Conservation (phyloP, 1,140 invertebrate species). For the Pteromalus puparum region DNA sequence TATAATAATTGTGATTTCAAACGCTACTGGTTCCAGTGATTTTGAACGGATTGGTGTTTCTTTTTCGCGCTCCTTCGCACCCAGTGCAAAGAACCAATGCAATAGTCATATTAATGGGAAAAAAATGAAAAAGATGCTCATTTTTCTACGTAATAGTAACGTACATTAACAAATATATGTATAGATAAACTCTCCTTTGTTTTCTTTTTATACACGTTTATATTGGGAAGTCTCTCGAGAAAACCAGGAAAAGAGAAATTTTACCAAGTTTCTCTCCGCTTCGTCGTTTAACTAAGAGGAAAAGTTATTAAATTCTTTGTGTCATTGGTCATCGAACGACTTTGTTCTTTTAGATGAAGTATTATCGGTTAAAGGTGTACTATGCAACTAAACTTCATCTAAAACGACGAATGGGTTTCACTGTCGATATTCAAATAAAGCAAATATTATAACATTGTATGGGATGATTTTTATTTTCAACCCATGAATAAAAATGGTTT, state of each 20-base stretch:
- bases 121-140: constrained; percentile 11
- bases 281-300: background rate
- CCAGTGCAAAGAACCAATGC: constrained; percentile 40
- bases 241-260: background rate
- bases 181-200: background rate
- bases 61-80: constrained; percentile 55
- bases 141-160: constrained; percentile 24
- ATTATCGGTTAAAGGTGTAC: background rate
- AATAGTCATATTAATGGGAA: constrained; percentile 33
- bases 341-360: constrained; percentile 15
- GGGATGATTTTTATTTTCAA: background rate
- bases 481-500: background rate
- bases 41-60: background rate
- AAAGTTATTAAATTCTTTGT: constrained; percentile 6
- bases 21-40: background rate
- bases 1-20: background rate
- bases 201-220: constrained; percentile 20
- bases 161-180: constrained; percentile 16
- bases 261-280: background rate
- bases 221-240: background rate
- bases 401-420: background rate
- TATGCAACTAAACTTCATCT: background rate
- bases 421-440: constrained; percentile 1
- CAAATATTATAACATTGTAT: constrained; percentile 11
- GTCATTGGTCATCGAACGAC: background rate